A percentile compares a stretch with the other conserved stretches of the same genome.
phyloP scores from a whole-genome alignment of 2,113 vertebrate genomes.

The Pseudonaja textilis region DNA sequence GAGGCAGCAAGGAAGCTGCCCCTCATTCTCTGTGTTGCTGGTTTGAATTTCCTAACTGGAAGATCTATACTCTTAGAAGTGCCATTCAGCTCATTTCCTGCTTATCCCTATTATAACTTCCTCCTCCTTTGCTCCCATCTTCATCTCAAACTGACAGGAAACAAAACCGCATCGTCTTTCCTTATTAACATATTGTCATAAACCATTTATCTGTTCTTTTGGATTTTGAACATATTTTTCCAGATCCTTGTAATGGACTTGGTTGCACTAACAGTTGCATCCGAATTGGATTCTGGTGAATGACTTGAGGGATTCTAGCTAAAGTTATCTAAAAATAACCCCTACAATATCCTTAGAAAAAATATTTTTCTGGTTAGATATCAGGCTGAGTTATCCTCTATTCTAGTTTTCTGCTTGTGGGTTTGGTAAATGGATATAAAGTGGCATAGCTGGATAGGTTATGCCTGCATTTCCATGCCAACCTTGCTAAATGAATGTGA shows the following conservation, averaged over 20 bases:
- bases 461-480: background rate
- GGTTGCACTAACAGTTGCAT: background rate
- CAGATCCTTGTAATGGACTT: background rate
- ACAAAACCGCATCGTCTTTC: background rate
- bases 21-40: background rate
- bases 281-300: background rate
- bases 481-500: background rate
- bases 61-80: background rate
- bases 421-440: background rate
- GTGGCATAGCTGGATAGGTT: background rate
- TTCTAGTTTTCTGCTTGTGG: background rate
- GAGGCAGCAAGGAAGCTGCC: background rate
- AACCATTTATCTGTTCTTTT: background rate
- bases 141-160: background rate
- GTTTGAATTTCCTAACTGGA: background rate
- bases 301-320: background rate
- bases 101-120: background rate
- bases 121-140: background rate
- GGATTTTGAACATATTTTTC: background rate
- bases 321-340: background rate
- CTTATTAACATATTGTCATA: background rate
- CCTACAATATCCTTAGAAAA: background rate
- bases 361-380: background rate
- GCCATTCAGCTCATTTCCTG: background rate
- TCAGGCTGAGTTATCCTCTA: background rate